A percentile compares a stretch with the other conserved stretches of the same genome.
Conservation (phyloP, 2,113 vertebrate species). For the Daboia siamensis region DNA sequence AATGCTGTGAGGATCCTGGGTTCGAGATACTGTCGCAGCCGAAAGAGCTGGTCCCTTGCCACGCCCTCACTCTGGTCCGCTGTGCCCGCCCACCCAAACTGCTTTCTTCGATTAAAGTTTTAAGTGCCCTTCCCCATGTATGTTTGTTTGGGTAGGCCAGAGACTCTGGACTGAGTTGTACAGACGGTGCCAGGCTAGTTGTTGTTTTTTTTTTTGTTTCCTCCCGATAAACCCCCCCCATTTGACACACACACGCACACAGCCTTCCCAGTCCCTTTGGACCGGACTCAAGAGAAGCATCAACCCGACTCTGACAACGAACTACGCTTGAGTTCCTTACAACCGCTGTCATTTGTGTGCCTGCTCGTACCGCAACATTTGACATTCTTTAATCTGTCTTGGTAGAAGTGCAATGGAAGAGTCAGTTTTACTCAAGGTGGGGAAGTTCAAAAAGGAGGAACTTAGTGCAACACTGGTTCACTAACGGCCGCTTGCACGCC, state of each 20-base stretch:
- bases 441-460: slow-evolving; percentile 28
- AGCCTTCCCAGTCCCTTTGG: slow-evolving; percentile 11
- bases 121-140: slow-evolving; percentile 64
- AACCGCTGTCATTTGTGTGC: slow-evolving; percentile 63
- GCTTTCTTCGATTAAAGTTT: slow-evolving; percentile 56
- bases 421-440: slow-evolving; percentile 23
- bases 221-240: background rate
- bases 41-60: background rate
- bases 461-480: slow-evolving; percentile 74
- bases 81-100: slow-evolving; percentile 34
- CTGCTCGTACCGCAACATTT: slow-evolving; percentile 57
- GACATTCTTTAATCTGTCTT: slow-evolving; percentile 40
- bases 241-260: too few relatives aligned
- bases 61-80: slow-evolving; percentile 40
- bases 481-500: slow-evolving; percentile 54
- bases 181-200: slow-evolving; percentile 23
- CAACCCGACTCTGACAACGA: slow-evolving; percentile 49
- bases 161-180: slow-evolving; percentile 49
- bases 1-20: background rate
- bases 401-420: slow-evolving; percentile 66
- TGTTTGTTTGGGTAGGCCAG: slow-evolving; percentile 54
- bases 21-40: slow-evolving; percentile 8
- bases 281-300: slow-evolving; percentile 47
- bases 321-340: slow-evolving; percentile 57
- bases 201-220: background rate